Base-by-base conservation (phyloP, 2,113 vertebrate species). In the Ellobius talpinus region DNA sequence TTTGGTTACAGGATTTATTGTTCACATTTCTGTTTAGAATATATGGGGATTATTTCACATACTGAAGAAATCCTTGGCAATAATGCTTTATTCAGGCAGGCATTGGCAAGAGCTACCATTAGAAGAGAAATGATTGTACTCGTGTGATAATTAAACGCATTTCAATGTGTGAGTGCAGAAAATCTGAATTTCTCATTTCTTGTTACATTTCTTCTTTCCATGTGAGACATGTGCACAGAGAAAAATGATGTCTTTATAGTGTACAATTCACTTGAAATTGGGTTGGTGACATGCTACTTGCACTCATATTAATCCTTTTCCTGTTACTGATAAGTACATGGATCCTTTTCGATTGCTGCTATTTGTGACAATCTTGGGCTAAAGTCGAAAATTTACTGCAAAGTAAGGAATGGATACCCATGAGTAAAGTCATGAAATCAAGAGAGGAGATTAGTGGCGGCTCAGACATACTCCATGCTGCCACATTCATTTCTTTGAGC, bases 341-440 rank as follows among this genome's bases (percentile, higher is more conserved):
- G 88, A 96, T 93, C 6, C 55, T 82, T 98, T 93, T 45, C 92
- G 87, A 92, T 97, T 95, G 66, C 92, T 92, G 50, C 50, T 92
- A 65, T 88, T 97, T 96, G 81, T 96, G 76, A 90, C 70, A 97
- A 76, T 90, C 36, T 47, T 94, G 29, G n/a, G 47, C 5, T 84
- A 91, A 95, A 95, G 68, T 1, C 93, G 61, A 93, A 87, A 90
- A 87, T 93, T 72, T 94, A 79, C 87, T 96, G 79, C 89, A 82
- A 89, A 84, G 45, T 58, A 93, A 58, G 13, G 45, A 95, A 77
- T 58, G 31, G 63, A 93, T 97, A 90, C 90, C 79, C 92, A 90
- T 77, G 92, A 95, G 70, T 92, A 93, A 89, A 96, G 74, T 91
- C 68, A 82, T 86, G 77, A 97, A 97, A 97, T 97, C 11, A 9